Evolutionary conservation across 2,888 invertebrate species (phyloP), one percentile per base, ranked within the genome.

Genomic region (Drosophila algonquin): DNA sequence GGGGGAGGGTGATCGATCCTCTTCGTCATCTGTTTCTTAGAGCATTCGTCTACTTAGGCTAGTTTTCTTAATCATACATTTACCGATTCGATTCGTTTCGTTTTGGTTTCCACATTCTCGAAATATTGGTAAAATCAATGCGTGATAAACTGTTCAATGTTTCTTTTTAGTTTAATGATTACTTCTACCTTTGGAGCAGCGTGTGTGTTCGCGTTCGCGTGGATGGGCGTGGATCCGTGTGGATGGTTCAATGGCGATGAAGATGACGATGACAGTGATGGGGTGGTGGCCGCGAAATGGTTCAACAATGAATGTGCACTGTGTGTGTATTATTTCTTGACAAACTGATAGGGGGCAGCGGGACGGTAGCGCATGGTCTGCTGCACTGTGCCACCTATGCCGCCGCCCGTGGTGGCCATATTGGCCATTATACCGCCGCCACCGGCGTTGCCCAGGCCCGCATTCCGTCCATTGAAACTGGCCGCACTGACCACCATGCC

Each of bases 321-420:
- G 68, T 55, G 75, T 89, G 78, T 89, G 65, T 86, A 89, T 90
- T 90, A 90, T 90, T 90, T 90, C 75, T 91, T 91, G 52, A 90
- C 86, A 80, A 90, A 91, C 67, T 90, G 90, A 85, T 91, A 92
- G 53, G 92, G 81, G 69, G 90, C 83, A 70, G 85, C 78, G 79
- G 89, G 79, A 75, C 91, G 90, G 79, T 90, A 91, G 63, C 91
- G 87, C 73, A 90, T 80, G 67, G 87, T 87, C 18, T 85, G 90
- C 46, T 85, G 91, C 57, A 89, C 88, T 50, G 71, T 72, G 44
- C 78, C 87, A 12, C 81, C 88, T 46, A 81, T 75, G 45, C 89
- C 89, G 16, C 87, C 88, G 30, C 76, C 80, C 7, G 88, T 68
- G 69, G 85, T 68, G 73, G 89, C 48, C 21, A 89, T 89, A 57